phyloP scores from a whole-genome alignment of 2,797 vertebrate genomes.

The Propithecus deckenii region DNA sequence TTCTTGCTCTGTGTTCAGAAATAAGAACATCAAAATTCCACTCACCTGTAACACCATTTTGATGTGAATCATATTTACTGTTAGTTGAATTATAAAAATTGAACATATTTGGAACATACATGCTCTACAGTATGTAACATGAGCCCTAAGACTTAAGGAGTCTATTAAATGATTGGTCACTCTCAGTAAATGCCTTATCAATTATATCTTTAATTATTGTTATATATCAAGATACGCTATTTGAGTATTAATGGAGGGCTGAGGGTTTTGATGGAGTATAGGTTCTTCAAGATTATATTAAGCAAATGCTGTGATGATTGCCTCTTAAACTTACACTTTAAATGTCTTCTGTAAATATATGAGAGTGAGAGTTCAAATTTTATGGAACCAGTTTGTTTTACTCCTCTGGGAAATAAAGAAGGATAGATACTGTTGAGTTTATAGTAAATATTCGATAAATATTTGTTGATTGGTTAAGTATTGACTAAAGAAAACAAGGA shows the following conservation, averaged over 20 bases:
- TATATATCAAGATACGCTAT: slow-evolving; percentile 64
- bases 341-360: background rate
- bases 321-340: background rate
- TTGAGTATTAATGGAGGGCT: slow-evolving; percentile 53
- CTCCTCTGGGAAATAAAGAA: slow-evolving; percentile 34
- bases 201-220: slow-evolving; percentile 77
- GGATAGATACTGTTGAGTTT: background rate
- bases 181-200: slow-evolving; percentile 72
- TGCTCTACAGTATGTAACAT: slow-evolving; percentile 56
- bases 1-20: slow-evolving; percentile 67
- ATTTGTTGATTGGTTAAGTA: slow-evolving; percentile 40
- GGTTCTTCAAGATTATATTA: slow-evolving; percentile 67
- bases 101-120: slow-evolving; percentile 59
- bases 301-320: background rate
- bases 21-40: slow-evolving; percentile 66
- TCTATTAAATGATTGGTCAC: slow-evolving; percentile 76
- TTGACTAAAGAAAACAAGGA: background rate
- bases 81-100: slow-evolving; percentile 77
- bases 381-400: background rate
- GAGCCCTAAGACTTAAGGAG: slow-evolving; percentile 54
- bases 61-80: slow-evolving; percentile 64
- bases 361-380: slow-evolving; percentile 31
- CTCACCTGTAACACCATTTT: slow-evolving; percentile 75
- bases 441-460: slow-evolving; percentile 44
- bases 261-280: slow-evolving; percentile 58